Conservation (phyloP, 2,113 vertebrate genomes). For the Alligator mississippiensis region DNA sequence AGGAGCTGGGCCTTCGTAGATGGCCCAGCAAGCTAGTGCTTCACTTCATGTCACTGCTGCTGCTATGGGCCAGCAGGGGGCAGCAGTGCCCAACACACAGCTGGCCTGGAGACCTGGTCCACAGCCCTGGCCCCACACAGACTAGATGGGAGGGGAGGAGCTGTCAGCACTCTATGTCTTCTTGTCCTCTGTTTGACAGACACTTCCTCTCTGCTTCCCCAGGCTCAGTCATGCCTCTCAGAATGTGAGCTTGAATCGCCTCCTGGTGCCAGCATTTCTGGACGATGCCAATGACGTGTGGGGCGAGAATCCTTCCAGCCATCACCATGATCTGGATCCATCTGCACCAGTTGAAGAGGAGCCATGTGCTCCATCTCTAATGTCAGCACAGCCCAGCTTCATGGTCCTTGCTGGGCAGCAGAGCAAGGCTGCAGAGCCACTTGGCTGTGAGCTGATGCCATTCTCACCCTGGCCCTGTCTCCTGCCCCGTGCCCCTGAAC, state of each 20-base stretch:
- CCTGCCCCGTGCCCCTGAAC: not conserved
- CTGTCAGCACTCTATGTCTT: no score
- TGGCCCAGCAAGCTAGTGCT: not conserved
- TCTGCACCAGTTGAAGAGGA: not conserved
- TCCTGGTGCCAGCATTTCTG: not conserved
- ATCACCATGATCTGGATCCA: no score
- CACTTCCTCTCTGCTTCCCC: no score
- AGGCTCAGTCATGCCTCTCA: not conserved
- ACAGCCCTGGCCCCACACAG: not conserved
- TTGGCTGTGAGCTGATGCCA: not conserved
- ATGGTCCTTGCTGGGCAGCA: rapidly evolving
- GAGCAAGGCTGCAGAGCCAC: not conserved
- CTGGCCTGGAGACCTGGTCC: no score
- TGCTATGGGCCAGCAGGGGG: not conserved
- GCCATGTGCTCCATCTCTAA: not conserved
- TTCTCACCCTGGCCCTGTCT: not conserved
- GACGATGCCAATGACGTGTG: no score
- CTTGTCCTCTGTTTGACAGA: not conserved
- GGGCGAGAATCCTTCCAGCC: no score
- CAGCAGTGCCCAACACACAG: not conserved
- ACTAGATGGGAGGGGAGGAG: not conserved
- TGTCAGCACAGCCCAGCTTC: not conserved
- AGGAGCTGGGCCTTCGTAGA: not conserved
- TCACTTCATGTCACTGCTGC: not conserved
- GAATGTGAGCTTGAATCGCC: not conserved